Evolutionary conservation across 2,113 vertebrate genomes (phyloP).

Genomic region (Himantopus leucocephalus): DNA sequence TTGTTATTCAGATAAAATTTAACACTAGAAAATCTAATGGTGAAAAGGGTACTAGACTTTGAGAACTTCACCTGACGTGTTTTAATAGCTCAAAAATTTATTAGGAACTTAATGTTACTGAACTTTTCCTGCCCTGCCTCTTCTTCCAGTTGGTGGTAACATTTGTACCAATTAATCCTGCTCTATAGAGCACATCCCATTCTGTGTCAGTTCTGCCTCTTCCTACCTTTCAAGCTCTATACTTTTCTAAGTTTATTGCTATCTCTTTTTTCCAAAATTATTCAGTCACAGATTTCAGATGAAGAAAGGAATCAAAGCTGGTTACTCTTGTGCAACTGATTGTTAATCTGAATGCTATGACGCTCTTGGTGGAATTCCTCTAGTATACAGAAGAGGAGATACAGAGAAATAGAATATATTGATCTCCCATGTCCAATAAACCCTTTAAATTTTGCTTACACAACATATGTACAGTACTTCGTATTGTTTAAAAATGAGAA

Average conservation of each 20-base stretch:
- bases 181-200: not conserved
- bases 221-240: not conserved
- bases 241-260: not conserved
- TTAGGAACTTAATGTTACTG: not conserved
- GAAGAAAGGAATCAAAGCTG: not conserved
- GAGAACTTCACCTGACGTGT: not conserved
- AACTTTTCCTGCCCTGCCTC: not conserved
- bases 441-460: not conserved
- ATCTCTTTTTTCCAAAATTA: not conserved
- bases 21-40: not conserved
- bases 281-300: not conserved
- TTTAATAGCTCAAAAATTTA: not conserved
- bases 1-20: not conserved
- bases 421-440: not conserved
- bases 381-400: not conserved
- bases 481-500: not conserved
- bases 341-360: not conserved
- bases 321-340: not conserved
- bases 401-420: not conserved
- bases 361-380: not conserved
- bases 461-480: not conserved
- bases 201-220: not conserved
- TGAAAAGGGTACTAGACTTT: not conserved
- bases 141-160: not conserved
- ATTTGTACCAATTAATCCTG: not conserved